These are phyloP conservation scores for Toxotes jaculatrix DNA, from an alignment of 2,113 vertebrate genomes.

Conservation along the genomic window DNA sequence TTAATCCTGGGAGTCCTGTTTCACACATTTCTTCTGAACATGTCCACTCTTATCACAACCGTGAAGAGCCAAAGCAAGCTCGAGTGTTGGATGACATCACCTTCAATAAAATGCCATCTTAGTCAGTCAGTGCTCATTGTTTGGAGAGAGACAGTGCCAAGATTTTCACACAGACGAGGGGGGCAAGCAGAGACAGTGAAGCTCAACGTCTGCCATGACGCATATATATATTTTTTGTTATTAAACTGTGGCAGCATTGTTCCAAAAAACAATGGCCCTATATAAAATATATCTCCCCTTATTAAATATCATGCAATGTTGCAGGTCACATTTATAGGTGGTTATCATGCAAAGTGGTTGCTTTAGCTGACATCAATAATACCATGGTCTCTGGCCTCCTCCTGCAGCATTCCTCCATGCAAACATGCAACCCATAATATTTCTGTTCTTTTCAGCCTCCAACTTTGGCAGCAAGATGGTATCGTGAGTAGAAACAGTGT, in stretches of 20 bases:
- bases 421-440: conserved; percentile 37
- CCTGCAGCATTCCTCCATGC: conserved; percentile 26
- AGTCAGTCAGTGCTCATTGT: conserved; percentile 49
- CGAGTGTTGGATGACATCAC: conserved; percentile 69
- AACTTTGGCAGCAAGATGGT: conserved; percentile 35
- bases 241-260: conserved; percentile 40
- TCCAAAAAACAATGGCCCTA: conserved; percentile 9
- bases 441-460: conserved; percentile 37
- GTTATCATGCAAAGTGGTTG: background rate
- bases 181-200: conserved; percentile 57
- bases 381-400: conserved; percentile 22
- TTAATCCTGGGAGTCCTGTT: conserved; percentile 63
- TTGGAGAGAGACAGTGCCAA: conserved; percentile 40
- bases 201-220: conserved; percentile 39
- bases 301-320: conserved; percentile 8
- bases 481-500: conserved; percentile 34
- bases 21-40: conserved; percentile 58
- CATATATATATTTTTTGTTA: background rate
- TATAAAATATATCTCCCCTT: background rate
- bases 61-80: conserved; percentile 20
- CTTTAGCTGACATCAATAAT: conserved; percentile 10
- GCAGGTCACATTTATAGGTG: background rate
- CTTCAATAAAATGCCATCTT: conserved; percentile 50
- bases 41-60: conserved; percentile 64
- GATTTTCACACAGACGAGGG: conserved; percentile 39